phyloP scores from a whole-genome alignment of 2,113 vertebrate genomes.

The Tetrao urogallus region DNA sequence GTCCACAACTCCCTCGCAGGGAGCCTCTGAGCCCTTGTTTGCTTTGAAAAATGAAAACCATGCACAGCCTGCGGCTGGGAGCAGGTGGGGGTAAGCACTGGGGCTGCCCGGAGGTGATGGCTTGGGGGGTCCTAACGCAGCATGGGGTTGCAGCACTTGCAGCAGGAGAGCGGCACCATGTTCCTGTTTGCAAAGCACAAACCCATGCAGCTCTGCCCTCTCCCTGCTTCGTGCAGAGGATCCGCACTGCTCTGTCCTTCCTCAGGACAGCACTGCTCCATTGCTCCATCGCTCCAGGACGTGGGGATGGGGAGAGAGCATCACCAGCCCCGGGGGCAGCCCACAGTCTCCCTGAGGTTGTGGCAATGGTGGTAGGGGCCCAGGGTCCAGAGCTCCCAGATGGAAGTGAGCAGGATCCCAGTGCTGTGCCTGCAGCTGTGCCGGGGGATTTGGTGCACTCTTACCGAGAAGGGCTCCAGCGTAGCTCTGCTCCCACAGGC shows the following conservation, averaged over 20 bases:
- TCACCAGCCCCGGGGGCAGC: background rate
- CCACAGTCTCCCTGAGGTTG: background rate
- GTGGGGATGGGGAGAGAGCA: background rate
- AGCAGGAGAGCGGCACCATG: background rate
- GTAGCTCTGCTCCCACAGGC: background rate
- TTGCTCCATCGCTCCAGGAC: background rate
- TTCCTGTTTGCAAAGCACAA: background rate
- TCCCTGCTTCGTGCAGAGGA: background rate
- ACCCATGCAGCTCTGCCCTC: background rate
- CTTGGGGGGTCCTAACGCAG: fast-evolving
- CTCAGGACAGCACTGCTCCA: background rate
- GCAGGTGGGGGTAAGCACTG: background rate
- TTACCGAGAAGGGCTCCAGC: background rate
- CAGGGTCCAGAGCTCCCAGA: background rate
- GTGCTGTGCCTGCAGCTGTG: background rate
- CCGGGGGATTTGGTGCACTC: background rate
- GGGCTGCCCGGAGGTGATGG: background rate
- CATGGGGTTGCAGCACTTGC: background rate
- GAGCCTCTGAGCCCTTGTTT: background rate
- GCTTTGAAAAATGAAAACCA: background rate
- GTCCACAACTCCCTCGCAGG: fast-evolving
- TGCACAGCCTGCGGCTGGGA: background rate
- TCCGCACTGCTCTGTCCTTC: background rate
- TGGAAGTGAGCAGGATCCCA: background rate
- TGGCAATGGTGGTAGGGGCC: background rate